A percentile compares a stretch with the other conserved stretches of the same genome.
Conservation (phyloP, 1,140 invertebrate species). For the Mylabris phalerata region DNA sequence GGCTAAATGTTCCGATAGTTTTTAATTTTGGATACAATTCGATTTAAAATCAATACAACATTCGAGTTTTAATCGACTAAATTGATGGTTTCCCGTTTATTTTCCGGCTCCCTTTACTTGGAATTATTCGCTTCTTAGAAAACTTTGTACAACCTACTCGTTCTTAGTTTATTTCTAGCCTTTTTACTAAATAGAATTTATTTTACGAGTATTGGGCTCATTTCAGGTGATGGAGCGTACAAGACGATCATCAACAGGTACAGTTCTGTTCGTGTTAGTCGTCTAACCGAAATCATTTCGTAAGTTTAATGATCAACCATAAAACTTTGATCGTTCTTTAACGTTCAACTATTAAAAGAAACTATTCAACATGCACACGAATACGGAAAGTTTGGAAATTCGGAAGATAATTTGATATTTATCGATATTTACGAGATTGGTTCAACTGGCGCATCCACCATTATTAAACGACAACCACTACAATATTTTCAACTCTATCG, state of each 20-base stretch:
- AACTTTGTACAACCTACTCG: background rate
- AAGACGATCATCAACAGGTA: constrained; percentile 25
- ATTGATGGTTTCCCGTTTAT: background rate
- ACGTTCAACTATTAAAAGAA: constrained; percentile 1
- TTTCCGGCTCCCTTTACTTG: no score
- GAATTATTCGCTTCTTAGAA: no score
- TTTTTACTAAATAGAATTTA: constrained; percentile 15
- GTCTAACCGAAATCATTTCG: constrained; percentile 23
- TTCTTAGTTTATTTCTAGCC: background rate
- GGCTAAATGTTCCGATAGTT: no score
- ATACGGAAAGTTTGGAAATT: no score
- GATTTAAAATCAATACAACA: no score
- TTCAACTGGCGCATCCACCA: no score
- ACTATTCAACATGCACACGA: background rate
- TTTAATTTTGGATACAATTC: no score
- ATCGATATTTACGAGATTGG: no score
- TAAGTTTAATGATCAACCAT: constrained; percentile 15
- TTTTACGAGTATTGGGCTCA: constrained; percentile 13
- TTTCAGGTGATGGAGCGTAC: constrained; percentile 15
- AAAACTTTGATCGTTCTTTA: constrained; percentile 9
- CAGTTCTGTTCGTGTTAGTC: constrained; percentile 30
- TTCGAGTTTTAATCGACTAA: no score
- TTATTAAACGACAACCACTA: no score
- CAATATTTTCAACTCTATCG: no score
- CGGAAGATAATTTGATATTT: no score